Conservation (phyloP, 2,113 vertebrate species). For the Sceloporus tristichus region DNA sequence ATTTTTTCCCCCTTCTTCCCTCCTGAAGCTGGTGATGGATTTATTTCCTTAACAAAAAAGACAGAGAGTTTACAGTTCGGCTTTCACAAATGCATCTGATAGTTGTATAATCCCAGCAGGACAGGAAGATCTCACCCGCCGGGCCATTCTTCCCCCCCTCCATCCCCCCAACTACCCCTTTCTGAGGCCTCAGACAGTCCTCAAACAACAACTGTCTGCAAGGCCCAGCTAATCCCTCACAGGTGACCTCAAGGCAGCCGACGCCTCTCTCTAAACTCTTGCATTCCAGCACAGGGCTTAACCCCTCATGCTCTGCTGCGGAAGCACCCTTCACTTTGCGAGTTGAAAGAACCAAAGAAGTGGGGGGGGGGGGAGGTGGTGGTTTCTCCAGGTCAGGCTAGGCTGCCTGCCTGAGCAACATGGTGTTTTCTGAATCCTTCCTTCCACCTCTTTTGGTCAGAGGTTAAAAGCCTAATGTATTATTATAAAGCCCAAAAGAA, state of each 20-base stretch:
- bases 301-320: slow-evolving; percentile 67
- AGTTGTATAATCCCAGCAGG: slow-evolving; percentile 63
- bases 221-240: slow-evolving; percentile 78
- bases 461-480: slow-evolving; percentile 80
- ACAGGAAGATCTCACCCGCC: slow-evolving; percentile 66
- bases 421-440: slow-evolving; percentile 65
- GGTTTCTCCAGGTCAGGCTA: slow-evolving; percentile 23
- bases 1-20: not conserved
- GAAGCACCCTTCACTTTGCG: not conserved
- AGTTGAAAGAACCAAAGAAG: slow-evolving; percentile 1
- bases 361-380: not conserved
- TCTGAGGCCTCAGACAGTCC: slow-evolving; percentile 77
- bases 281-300: slow-evolving; percentile 74
- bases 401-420: slow-evolving; percentile 59
- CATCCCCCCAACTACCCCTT: slow-evolving; percentile 46
- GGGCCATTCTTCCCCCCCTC: slow-evolving; percentile 47
- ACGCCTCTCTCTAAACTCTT: slow-evolving; percentile 76
- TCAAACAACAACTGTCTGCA: slow-evolving; percentile 83
- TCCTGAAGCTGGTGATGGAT: not conserved
- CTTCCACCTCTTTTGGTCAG: slow-evolving; percentile 69
- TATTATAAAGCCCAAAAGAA: slow-evolving; percentile 63
- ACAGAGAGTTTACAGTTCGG: slow-evolving; percentile 35
- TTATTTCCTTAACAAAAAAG: slow-evolving; percentile 5
- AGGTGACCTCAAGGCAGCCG: slow-evolving; percentile 81
- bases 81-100: slow-evolving; percentile 43